A percentile compares a stretch with the other conserved stretches of the same genome.
Evolutionary conservation across 2,888 invertebrate species (phyloP).

Genomic region (Amblyjoppa fuscipennis): DNA sequence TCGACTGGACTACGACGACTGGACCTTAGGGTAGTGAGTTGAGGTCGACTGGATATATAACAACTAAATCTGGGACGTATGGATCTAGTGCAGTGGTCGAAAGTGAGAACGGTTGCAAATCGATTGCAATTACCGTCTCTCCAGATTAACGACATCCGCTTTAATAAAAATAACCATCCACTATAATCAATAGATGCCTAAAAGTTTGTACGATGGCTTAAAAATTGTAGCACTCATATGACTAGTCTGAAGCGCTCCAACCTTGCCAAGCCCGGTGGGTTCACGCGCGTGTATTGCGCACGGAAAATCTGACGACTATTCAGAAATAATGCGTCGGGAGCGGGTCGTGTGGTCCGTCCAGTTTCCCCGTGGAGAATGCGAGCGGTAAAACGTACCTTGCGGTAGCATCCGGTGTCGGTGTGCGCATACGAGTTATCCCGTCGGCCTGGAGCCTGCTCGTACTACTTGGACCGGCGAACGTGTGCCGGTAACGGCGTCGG

Average conservation of each 20-base stretch:
- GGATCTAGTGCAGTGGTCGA: too few species aligned
- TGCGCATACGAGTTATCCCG: constrained; percentile 13
- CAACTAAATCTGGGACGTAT: too few species aligned
- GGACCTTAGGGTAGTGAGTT: too few species aligned
- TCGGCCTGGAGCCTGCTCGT: background rate
- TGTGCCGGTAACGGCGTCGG: constrained; percentile 10
- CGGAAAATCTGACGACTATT: constrained; percentile 15
- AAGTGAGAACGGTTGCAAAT: too few species aligned
- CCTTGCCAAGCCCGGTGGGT: background rate
- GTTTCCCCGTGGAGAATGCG: background rate
- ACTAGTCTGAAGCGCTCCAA: background rate
- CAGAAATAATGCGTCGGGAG: constrained; percentile 27
- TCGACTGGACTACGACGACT: too few species aligned
- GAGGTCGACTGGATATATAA: too few species aligned
- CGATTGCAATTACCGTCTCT: too few species aligned
- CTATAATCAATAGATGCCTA: too few species aligned
- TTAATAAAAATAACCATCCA: too few species aligned
- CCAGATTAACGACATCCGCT: too few species aligned
- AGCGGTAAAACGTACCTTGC: constrained; percentile 22
- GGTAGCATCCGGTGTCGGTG: constrained; percentile 18
- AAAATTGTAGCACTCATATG: too few species aligned
- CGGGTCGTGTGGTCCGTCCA: constrained; percentile 5
- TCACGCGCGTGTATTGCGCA: background rate
- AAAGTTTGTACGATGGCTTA: too few species aligned
- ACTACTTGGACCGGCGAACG: background rate